Percentiles rank a stretch among this genome's conserved stretches.
phyloP scores from a whole-genome alignment of 2,797 vertebrate genomes.

The Alosa sapidissima region DNA sequence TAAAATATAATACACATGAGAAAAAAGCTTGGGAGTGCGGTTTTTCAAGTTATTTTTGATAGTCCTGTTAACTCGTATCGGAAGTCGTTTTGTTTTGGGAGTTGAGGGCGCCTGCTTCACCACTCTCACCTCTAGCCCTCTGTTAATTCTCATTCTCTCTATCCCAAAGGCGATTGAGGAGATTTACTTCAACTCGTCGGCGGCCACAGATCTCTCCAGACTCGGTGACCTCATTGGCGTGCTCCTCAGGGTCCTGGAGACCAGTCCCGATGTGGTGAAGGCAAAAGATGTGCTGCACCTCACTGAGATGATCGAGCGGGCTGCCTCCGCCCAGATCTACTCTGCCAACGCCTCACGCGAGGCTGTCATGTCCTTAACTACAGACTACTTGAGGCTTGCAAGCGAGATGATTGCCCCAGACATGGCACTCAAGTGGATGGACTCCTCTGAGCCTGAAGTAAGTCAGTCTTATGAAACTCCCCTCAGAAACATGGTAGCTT shows the following conservation, averaged over 20 bases:
- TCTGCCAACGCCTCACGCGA: constrained; percentile 49
- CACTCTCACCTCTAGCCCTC: not conserved
- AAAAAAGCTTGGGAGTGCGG: too few relatives aligned
- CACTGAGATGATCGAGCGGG: constrained; percentile 61
- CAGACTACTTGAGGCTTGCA: constrained; percentile 69
- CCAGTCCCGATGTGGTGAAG: constrained; percentile 55
- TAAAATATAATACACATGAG: too few relatives aligned
- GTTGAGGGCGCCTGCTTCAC: too few relatives aligned
- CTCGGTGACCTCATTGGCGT: constrained; percentile 60
- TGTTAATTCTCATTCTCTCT: not conserved
- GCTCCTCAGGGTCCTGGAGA: constrained; percentile 61
- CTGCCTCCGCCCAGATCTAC: constrained; percentile 44
- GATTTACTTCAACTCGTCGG: constrained; percentile 51
- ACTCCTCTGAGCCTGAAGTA: constrained; percentile 55
- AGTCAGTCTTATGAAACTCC: constrained; percentile 55
- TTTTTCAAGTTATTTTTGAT: too few relatives aligned
- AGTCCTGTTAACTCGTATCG: too few relatives aligned
- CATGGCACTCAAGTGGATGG: constrained; percentile 65
- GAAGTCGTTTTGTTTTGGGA: too few relatives aligned
- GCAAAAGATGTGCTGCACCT: constrained; percentile 66
- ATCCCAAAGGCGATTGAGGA: constrained; percentile 58
- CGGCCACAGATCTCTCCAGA: constrained; percentile 51
- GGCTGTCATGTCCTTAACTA: constrained; percentile 67
- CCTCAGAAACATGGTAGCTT: not conserved
- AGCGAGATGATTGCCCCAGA: constrained; percentile 71